Evolutionary conservation across 2,113 vertebrate genomes (phyloP), one percentile per base, ranked within the genome.

Genomic region (Gadus chalcogrammus): DNA sequence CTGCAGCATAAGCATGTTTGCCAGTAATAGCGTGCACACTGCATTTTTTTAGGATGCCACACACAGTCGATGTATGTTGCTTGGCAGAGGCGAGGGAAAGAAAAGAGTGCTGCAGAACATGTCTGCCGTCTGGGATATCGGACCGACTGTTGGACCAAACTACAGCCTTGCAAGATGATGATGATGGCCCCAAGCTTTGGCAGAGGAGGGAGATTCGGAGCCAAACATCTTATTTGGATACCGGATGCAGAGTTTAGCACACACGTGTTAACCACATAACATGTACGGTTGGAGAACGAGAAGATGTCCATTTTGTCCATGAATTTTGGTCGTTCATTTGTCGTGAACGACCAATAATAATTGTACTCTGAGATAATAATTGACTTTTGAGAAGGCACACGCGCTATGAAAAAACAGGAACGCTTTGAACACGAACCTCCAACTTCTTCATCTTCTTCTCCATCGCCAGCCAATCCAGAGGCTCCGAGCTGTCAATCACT

Each of bases 391-490:
- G 31, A 31, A 38, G 31, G 31, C 5, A 18, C 27, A 6, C 17
- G 31, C 2, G 8, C 63, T 28, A 22, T 22, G 18, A 27, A 31
- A 31, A 18, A 67, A 67, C 48, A 56, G 48, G n/a, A 24, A 27
- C 15, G 31, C 31, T 31, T 31, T 31, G 9, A 9, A 18, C 5
- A 17, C 17, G 16, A 95, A 98, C 97, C 96, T 99, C 94, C 68
- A 98, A 65, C 20, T 91, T 93, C 81, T 96, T 95, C 87, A 94
- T 88, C 87, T 94, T 98, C 72, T 89, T 95, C 73, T 94, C 95
- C 94, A 98, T 94, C 73, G 90, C 80, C 0, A 61, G 73, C 67
- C 92, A 93, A 86, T 98, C 95, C 58, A 94, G 86, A 71, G 90
- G 76, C 0, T 95, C 94, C 62, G 90, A 91, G 63, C 86, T 89